Base-by-base conservation (phyloP, 2,888 invertebrate genomes). In the Pecten maximus region DNA sequence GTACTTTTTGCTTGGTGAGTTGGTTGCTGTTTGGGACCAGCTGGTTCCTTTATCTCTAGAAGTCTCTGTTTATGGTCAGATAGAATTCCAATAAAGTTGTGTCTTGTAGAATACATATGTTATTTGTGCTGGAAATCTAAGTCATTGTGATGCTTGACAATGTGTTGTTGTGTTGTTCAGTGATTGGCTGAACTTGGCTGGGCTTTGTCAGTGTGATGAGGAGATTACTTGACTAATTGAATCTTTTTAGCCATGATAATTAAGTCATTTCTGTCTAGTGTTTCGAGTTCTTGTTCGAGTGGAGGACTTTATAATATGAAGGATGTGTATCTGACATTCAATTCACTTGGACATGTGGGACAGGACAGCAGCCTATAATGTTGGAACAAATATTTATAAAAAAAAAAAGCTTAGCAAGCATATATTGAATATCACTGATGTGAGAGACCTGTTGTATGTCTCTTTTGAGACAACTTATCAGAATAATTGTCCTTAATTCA, bases 141-240 rank as follows among this genome's bases (percentile, higher is more conserved):
- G 54, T 54, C 54, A 54, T 54, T 54, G 54, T 54, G 54, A 54
- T 74, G 74, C 74, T 74, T 74, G 74, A 74, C 74, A 35, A 74
- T 74, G 74, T 35, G 74, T 74, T 74, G 74, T 35, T 6, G 35
- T 28, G 15, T 16, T 74, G 74, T 74, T 12, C 35, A 74, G 35
- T 35, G 35, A 74, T 74, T 74, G 74, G 74, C 74, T 35, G 74
- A 35, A 23, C 74, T 35, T 8, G 74, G 10, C 74, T 10, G 16
- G 74, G 35, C 74, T 74, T 74, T 74, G 74, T 74, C 74, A 35
- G 28, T 74, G 2, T 2, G 35, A 74, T 74, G 74, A 74, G 74
- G 74, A 74, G 74, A 74, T 74, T 74, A 74, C 74, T 74, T 74
- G 74, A 74, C 74, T 74, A 74, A 74, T 74, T 74, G 74, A 74